Evolutionary conservation across 2,797 vertebrate species (phyloP).

Genomic region (Neosilurus hyrtlii): DNA sequence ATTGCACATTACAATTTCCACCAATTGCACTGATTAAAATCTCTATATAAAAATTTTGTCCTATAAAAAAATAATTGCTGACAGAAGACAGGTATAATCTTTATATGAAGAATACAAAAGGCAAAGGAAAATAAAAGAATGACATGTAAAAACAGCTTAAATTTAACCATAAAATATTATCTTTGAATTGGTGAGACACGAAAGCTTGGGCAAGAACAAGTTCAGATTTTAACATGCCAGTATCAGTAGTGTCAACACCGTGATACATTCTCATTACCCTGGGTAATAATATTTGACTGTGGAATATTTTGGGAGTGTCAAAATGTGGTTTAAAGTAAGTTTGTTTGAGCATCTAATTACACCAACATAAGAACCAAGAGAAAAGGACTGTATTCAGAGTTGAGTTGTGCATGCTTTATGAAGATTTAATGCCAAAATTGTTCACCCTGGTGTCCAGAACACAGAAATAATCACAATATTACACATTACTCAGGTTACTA

Average conservation of each 20-base stretch:
- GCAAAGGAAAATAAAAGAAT: slow-evolving; percentile 66
- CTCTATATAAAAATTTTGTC: slow-evolving; percentile 63
- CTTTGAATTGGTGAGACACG: slow-evolving; percentile 53
- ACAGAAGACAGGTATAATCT: slow-evolving; percentile 66
- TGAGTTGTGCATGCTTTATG: background rate
- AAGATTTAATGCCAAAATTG: background rate
- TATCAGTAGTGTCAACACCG: slow-evolving; percentile 36
- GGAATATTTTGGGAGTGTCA: slow-evolving; percentile 22
- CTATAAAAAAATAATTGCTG: slow-evolving; percentile 49
- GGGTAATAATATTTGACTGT: background rate
- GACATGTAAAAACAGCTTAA: slow-evolving; percentile 49
- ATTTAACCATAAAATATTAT: slow-evolving; percentile 56
- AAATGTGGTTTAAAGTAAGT: slow-evolving; percentile 48
- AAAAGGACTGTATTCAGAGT: slow-evolving; percentile 22
- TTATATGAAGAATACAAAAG: slow-evolving; percentile 73
- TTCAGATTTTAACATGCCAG: slow-evolving; percentile 65
- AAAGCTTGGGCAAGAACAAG: slow-evolving; percentile 43
- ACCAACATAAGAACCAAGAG: background rate
- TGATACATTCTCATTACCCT: background rate
- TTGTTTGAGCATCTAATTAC: slow-evolving; percentile 54
- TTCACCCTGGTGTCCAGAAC: background rate
- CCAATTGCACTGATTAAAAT: slow-evolving; percentile 65
- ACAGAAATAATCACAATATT: background rate
- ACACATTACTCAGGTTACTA: background rate
- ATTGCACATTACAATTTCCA: slow-evolving; percentile 73